Conservation (phyloP, 2,888 invertebrate genomes). For the Bombylius discolor region DNA sequence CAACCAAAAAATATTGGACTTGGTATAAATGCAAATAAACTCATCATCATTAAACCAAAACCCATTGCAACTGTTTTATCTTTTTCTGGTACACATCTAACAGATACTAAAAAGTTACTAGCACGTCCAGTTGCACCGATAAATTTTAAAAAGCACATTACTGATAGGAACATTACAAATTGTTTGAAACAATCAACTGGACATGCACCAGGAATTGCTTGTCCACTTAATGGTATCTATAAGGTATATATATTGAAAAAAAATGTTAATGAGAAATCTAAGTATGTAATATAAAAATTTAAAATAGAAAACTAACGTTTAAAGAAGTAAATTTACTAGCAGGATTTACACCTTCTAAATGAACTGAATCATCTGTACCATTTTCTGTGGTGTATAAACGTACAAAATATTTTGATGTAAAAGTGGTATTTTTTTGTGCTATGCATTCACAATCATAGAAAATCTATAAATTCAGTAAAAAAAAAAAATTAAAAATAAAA, state of each 20-base stretch:
- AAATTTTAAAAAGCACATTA: constrained; percentile 46
- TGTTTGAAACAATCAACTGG: constrained; percentile 44
- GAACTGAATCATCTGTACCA: not conserved
- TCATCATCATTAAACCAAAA: constrained; percentile 52
- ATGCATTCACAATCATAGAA: constrained; percentile 31
- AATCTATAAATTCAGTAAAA: constrained; percentile 16
- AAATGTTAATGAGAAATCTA: not conserved
- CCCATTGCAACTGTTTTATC: constrained; percentile 63
- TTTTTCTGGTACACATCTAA: constrained; percentile 55
- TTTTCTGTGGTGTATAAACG: constrained; percentile 22
- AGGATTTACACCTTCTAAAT: not conserved
- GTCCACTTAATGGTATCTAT: constrained; percentile 28
- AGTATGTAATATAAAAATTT: too few relatives aligned
- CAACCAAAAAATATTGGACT: constrained; percentile 65
- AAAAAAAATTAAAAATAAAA: not conserved
- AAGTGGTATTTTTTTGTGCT: constrained; percentile 17
- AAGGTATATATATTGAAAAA: not conserved
- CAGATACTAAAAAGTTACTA: constrained; percentile 47
- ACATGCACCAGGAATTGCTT: constrained; percentile 42
- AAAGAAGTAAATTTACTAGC: too few relatives aligned
- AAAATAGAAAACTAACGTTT: too few relatives aligned
- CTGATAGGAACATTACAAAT: constrained; percentile 42
- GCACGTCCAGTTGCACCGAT: constrained; percentile 47
- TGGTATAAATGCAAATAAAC: constrained; percentile 59
- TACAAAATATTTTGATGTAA: constrained; percentile 18